Evolutionary conservation across 2,797 vertebrate species (phyloP).

Genomic region (Sphaeramia orbicularis): DNA sequence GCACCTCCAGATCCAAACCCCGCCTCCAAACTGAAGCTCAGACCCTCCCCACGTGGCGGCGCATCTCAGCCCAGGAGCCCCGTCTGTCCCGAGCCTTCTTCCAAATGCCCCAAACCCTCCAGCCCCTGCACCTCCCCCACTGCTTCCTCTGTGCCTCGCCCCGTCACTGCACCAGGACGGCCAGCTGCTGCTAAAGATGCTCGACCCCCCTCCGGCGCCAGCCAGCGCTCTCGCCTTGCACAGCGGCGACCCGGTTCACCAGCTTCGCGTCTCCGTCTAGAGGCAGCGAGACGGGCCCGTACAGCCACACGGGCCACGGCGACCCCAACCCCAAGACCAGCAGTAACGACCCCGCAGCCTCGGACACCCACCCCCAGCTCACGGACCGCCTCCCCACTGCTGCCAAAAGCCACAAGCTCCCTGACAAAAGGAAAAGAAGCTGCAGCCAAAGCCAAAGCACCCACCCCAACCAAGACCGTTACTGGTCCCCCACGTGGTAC

Average conservation of each 20-base stretch:
- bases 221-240: conserved; percentile 68
- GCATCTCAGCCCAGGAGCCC: conserved; percentile 81
- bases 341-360: conserved; percentile 2
- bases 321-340: not conserved
- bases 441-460: conserved; percentile 57
- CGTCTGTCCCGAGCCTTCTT: conserved; percentile 81
- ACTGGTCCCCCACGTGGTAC: conserved; percentile 14
- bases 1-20: conserved; percentile 7
- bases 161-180: conserved; percentile 39
- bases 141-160: conserved; percentile 48
- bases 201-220: conserved; percentile 57
- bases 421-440: conserved; percentile 50
- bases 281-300: conserved; percentile 59
- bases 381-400: conserved; percentile 45
- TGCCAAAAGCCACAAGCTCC: conserved; percentile 33
- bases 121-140: conserved; percentile 62
- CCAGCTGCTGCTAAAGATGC: conserved; percentile 44
- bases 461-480: conserved; percentile 31
- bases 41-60: conserved; percentile 39
- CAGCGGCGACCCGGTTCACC: conserved; percentile 78
- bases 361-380: conserved; percentile 53
- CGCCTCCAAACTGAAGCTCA: conserved; percentile 70
- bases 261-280: conserved; percentile 70
- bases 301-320: conserved; percentile 14
- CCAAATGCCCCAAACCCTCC: conserved; percentile 78